A percentile compares a stretch with the other conserved stretches of the same genome.
phyloP scores from a whole-genome alignment of 2,113 vertebrate genomes.

The Sapajus apella region DNA sequence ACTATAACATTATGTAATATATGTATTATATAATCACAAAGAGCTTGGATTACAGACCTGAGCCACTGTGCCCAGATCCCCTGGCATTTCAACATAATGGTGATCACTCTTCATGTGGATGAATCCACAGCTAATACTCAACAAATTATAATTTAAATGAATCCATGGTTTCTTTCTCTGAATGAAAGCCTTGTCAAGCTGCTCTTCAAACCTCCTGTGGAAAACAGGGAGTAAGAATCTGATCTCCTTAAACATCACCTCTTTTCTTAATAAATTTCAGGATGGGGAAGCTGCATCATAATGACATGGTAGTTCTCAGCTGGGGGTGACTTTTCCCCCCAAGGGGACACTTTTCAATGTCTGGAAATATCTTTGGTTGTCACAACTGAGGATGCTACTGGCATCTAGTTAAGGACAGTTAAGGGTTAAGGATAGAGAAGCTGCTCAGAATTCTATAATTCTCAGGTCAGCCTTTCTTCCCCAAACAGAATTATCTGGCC shows the following conservation, averaged over 20 bases:
- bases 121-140: not conserved
- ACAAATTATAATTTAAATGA: not conserved
- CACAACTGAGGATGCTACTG: not conserved
- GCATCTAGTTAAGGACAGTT: not conserved
- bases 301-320: not conserved
- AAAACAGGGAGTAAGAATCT: not conserved
- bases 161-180: not conserved
- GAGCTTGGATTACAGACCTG: too few relatives aligned
- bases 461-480: not conserved
- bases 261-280: not conserved
- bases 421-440: not conserved
- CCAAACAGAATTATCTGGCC: conserved; percentile 35
- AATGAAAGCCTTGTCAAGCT: not conserved
- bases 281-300: not conserved
- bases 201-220: not conserved
- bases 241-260: not conserved
- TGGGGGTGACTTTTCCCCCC: not conserved
- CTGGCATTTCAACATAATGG: not conserved
- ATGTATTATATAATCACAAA: too few relatives aligned
- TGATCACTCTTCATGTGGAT: not conserved
- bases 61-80: too few relatives aligned
- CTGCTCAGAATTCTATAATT: not conserved
- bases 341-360: not conserved
- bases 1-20: too few relatives aligned
- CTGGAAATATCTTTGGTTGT: not conserved